phyloP scores from a whole-genome alignment of 1,140 invertebrate species.

The Psix sp. region DNA sequence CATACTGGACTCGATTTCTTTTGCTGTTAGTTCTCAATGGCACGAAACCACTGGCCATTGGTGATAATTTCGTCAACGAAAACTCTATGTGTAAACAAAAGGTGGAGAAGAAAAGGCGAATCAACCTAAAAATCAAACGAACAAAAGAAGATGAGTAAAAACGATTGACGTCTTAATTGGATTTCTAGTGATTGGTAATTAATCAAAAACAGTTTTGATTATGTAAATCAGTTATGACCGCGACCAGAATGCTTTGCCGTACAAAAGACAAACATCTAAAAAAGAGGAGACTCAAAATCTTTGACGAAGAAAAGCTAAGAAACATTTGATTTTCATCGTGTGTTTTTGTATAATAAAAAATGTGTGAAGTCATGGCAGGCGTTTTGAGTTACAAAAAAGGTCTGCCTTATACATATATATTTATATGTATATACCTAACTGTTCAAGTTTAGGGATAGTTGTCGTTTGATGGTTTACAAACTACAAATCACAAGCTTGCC shows the following conservation, averaged over 20 bases:
- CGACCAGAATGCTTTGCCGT: constrained; percentile 25
- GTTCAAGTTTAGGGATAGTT: no score
- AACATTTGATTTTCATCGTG: constrained; percentile 30
- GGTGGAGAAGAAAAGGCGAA: no score
- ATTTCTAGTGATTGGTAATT: constrained; percentile 11
- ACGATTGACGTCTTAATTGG: constrained; percentile 20
- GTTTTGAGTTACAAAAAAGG: no score
- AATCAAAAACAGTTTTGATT: constrained; percentile 9
- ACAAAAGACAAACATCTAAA: constrained; percentile 31
- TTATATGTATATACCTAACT: no score
- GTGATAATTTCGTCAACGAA: no score
- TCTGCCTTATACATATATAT: no score
- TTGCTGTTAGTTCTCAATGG: constrained; percentile 64
- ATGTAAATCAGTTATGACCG: constrained; percentile 5
- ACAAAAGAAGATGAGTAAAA: neutral
- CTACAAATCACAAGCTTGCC: no score
- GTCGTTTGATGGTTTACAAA: no score
- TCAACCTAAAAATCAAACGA: no score
- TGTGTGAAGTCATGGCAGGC: constrained; percentile 25
- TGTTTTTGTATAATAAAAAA: constrained; percentile 33
- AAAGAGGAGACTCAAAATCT: constrained; percentile 39
- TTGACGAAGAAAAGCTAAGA: constrained; percentile 33
- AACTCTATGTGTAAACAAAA: no score
- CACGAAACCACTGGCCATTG: constrained; percentile 28
- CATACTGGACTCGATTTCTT: constrained; percentile 74